Evolutionary conservation across 2,888 invertebrate species (phyloP).

Genomic region (Drosophila percnosoma): DNA sequence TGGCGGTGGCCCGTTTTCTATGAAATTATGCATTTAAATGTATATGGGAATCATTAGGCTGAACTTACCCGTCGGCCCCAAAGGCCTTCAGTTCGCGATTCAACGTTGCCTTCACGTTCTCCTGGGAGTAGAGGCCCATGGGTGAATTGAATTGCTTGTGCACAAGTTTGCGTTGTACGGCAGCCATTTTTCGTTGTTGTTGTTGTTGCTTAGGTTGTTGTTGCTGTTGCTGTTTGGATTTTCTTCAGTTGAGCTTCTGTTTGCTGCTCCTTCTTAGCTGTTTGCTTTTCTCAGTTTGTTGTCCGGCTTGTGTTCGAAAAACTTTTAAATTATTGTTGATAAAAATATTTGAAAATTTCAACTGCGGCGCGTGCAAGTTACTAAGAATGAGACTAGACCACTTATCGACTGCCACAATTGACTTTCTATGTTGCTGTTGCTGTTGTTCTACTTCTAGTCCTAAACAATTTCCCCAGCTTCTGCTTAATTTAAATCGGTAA

Average conservation of each 20-base stretch:
- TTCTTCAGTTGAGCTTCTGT: slow-evolving; percentile 46
- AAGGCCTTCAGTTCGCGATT: slow-evolving; percentile 91
- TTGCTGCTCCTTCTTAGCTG: slow-evolving; percentile 29
- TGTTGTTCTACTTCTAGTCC: slow-evolving; percentile 27
- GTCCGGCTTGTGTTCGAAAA: slow-evolving; percentile 61
- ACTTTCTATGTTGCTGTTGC: slow-evolving; percentile 20
- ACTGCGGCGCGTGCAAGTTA: slow-evolving; percentile 15
- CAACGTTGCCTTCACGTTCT: slow-evolving; percentile 92
- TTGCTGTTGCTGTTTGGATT: slow-evolving; percentile 29
- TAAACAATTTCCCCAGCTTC: slow-evolving; percentile 63
- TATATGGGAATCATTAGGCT: slow-evolving; percentile 63
- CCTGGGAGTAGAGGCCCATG: slow-evolving; percentile 92
- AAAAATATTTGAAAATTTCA: slow-evolving; percentile 69
- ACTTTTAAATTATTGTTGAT: slow-evolving; percentile 80
- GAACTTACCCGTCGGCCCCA: slow-evolving; percentile 91
- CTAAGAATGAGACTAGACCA: slow-evolving; percentile 14
- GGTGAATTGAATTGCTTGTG: slow-evolving; percentile 96
- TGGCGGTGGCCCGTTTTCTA: slow-evolving; percentile 27
- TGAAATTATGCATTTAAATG: slow-evolving; percentile 78
- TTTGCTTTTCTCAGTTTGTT: slow-evolving; percentile 22
- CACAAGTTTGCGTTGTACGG: slow-evolving; percentile 89
- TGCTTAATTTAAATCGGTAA: slow-evolving; percentile 70
- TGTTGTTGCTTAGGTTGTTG: slow-evolving; percentile 64
- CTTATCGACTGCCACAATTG: slow-evolving; percentile 54
- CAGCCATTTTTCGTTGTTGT: slow-evolving; percentile 86